Base-by-base conservation (phyloP, 92 coral and sea anemone genomes). In the Paramuricea clavata region DNA sequence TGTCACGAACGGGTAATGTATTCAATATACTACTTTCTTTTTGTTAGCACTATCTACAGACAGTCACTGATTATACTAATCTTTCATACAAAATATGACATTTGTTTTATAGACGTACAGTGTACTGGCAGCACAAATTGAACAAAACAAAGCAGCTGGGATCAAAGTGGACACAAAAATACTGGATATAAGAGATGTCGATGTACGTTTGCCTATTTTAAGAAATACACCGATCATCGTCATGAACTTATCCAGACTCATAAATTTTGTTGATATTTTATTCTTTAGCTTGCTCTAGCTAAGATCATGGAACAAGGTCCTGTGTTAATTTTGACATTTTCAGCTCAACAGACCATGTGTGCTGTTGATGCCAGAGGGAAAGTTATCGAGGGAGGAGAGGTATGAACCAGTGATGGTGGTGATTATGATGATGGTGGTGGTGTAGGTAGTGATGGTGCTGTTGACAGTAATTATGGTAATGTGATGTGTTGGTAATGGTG, bases 261-360 rank as follows among this genome's bases (percentile, higher is more conserved):
- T n/a, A n/a, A n/a, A n/a, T n/a, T n/a, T n/a, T n/a, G n/a, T 39
- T 39, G 4, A 4, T 39, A 33, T 32, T 12, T 60, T 5, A 23
- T 5, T 59, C 35, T 68, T 11, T 69, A 96, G 99, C 98, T 96
- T 70, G 99, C 98, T 43, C 87, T 96, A 82, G 99, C 99, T 30
- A 96, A 96, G 77, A 92, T 96, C 71, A 96, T 96, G 99, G 99
- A 96, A 81, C 99, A 96, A 52, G 99, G 99, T 10, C 99, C 99
- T 13, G 99, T 96, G 50, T 88, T 96, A 41, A 94, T 96, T 2
- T 86, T 96, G 78, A 96, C 99, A 6, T 96, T 96, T 80, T 84
- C 89, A 76, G 99, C 97, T 36, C 99, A 96, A 72, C 99, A 96
- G 86, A 90, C 91, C 30, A 94, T 94, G 98, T 91, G 81, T 71